A percentile compares a stretch with the other conserved stretches of the same genome.
These are phyloP conservation scores for Polyommatus iphigenia DNA, from an alignment of 2,888 invertebrate genomes.

Conservation along the genomic window DNA sequence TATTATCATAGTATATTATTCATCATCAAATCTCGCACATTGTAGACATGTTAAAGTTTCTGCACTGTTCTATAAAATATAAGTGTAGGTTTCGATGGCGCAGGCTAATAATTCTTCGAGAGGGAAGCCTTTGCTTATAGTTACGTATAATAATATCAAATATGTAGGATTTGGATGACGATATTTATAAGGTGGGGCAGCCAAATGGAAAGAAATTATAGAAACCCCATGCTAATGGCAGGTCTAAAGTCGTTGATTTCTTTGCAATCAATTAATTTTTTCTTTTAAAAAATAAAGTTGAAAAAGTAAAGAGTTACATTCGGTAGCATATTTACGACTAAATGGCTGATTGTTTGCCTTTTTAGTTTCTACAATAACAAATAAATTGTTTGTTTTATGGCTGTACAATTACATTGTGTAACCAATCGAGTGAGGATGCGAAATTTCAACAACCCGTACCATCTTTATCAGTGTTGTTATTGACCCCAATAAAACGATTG, in stretches of 20 bases:
- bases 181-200: too few species aligned
- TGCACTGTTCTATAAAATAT: not conserved
- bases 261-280: too few species aligned
- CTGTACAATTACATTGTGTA: not conserved
- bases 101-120: not conserved
- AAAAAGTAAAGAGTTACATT: too few species aligned
- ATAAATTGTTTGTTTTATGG: not conserved
- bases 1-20: not conserved
- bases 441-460: constrained; percentile 4
- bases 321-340: not conserved
- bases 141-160: too few species aligned
- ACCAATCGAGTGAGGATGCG: constrained; percentile 1
- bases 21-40: not conserved
- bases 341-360: not conserved
- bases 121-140: too few species aligned
- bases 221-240: too few species aligned
- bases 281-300: too few species aligned
- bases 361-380: not conserved
- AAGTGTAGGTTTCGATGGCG: not conserved
- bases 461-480: constrained; percentile 25
- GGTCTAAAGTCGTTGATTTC: too few species aligned
- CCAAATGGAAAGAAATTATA: too few species aligned
- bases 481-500: constrained; percentile 26
- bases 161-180: too few species aligned
- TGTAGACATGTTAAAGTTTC: not conserved